Evolutionary conservation across 2,797 vertebrate species (phyloP), one percentile per base, ranked within the genome.

Genomic region (Sciaenops ocellatus): DNA sequence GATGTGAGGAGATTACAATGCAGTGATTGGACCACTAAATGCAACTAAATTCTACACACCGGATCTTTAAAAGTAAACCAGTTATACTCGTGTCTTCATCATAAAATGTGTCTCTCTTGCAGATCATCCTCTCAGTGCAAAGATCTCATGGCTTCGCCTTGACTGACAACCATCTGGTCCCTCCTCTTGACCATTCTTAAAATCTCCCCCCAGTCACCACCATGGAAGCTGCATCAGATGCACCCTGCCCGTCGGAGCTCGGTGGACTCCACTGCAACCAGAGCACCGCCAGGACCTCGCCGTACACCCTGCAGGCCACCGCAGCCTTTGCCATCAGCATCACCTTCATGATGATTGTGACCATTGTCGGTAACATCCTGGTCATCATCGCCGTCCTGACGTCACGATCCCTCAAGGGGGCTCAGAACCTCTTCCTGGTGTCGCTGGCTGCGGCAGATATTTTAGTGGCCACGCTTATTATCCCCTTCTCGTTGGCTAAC

Each of bases 371-470:
- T 59, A 98, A 98, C 73, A 84, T 92, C 10, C 87, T 98, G 88
- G 97, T 98, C 63, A 96, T 98, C 85, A 90, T 97, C 7, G 97
- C 97, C 0, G 97, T 98, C 64, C 75, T 98, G 78, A 97, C 97
- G 0, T 96, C 96, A 51, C 95, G 96, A 4, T 95, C 96, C 0
- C 94, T 98, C 26, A 95, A 93, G 13, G 96, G 96, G 0, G 95
- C 97, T 0, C 97, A 98, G 81, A 98, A 98, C 79, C 95, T 98
- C 5, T 98, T 98, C 87, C 79, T 98, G 85, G 97, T 98, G 73
- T 98, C 97, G 0, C 73, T 98, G 89, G 97, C 97, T 0, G 96
- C 96, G 0, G 97, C 97, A 0, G 97, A 98, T 79, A 98, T 98
- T 74, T 79, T 98, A 48, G 97, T 98, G 55, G 97, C 97, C 63